A percentile compares a stretch with the other conserved stretches of the same genome.
Conservation (phyloP, 2,113 vertebrate genomes). For the Cinclus mexicanus region DNA sequence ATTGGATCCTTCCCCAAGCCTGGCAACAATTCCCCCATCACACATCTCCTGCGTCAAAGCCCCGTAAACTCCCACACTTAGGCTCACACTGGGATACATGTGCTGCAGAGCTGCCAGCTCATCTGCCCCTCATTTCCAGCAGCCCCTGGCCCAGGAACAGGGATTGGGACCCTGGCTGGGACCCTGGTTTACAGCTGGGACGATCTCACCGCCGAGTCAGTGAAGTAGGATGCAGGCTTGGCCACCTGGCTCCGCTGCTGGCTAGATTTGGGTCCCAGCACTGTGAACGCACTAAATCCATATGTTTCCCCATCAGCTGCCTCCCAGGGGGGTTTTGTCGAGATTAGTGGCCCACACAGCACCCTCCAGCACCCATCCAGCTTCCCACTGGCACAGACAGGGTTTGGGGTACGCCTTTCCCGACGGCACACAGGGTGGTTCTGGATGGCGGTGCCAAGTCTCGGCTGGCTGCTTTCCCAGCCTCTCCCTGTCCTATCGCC, state of each 20-base stretch:
- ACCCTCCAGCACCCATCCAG: background rate
- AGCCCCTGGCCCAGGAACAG: background rate
- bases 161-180: background rate
- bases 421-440: accelerated
- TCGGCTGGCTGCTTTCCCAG: background rate
- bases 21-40: slow-evolving; percentile 48
- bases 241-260: background rate
- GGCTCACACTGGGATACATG: background rate
- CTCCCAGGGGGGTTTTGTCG: background rate
- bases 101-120: background rate
- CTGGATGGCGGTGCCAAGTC: background rate
- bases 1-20: slow-evolving; percentile 49
- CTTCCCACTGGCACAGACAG: accelerated
- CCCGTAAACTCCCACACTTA: slow-evolving; percentile 14
- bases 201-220: accelerated
- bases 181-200: background rate
- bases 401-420: background rate
- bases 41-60: slow-evolving; percentile 58
- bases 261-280: background rate
- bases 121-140: background rate
- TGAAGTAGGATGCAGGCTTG: background rate
- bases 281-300: background rate
- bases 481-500: background rate
- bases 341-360: background rate
- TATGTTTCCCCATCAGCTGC: background rate